A percentile compares a stretch with the other conserved stretches of the same genome.
phyloP scores from a whole-genome alignment of 1,140 invertebrate species.

The Listronotus oregonensis region DNA sequence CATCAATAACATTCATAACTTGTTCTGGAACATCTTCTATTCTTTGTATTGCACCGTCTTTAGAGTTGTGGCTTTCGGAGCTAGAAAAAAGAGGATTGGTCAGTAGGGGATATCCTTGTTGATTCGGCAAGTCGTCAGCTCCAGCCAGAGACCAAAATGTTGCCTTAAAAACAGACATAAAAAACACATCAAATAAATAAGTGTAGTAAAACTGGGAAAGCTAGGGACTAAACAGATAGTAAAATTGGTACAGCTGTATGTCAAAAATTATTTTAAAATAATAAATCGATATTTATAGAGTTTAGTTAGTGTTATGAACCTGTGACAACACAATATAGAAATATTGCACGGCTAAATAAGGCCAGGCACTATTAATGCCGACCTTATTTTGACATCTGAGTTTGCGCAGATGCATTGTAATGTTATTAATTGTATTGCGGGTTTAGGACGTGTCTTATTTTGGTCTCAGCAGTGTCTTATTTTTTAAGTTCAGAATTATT shows the following conservation, averaged over 20 bases:
- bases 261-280: no score
- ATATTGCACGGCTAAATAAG: no score
- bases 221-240: conserved; percentile 4
- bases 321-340: no score
- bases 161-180: conserved; percentile 33
- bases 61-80: conserved; percentile 40
- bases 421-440: no score
- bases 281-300: no score
- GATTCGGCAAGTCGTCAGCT: conserved; percentile 44
- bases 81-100: conserved; percentile 49
- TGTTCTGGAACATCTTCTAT: conserved; percentile 10
- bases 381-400: no score
- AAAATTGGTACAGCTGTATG: conserved; percentile 3
- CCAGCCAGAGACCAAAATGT: conserved; percentile 54
- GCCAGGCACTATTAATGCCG: no score
- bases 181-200: conserved; percentile 12
- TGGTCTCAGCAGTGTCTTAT: no score
- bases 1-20: not conserved
- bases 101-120: conserved; percentile 18
- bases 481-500: no score
- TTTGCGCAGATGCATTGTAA: no score
- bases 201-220: not conserved
- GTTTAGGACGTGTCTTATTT: no score
- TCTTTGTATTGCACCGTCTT: not conserved
- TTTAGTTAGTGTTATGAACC: no score